phyloP scores from a whole-genome alignment of 2,888 invertebrate species.

The Aleiodes alternator region DNA sequence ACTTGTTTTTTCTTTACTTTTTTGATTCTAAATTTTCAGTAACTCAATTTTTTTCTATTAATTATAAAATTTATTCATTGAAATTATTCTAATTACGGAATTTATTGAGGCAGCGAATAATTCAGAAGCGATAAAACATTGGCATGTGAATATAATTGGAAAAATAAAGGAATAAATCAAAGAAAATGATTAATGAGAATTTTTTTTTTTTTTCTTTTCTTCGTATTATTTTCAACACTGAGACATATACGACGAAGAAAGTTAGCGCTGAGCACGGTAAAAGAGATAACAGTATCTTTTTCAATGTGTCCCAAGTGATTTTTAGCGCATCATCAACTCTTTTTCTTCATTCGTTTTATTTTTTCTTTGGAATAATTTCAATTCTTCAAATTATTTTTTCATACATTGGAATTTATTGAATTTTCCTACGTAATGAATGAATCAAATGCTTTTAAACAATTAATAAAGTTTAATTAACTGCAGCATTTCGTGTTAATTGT shows the following conservation, averaged over 20 bases:
- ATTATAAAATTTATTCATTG: neutral
- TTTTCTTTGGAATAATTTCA: neutral
- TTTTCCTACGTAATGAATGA: too few relatives aligned
- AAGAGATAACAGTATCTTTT: slow-evolving; percentile 19
- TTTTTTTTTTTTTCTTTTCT: neutral
- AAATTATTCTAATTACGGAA: neutral
- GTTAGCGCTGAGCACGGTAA: slow-evolving; percentile 24
- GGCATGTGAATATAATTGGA: neutral
- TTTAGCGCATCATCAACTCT: slow-evolving; percentile 21
- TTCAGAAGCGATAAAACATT: neutral
- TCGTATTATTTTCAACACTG: neutral
- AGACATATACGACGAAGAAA: slow-evolving; percentile 16
- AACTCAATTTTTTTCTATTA: too few relatives aligned
- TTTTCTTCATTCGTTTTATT: neutral
- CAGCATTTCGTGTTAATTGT: too few relatives aligned
- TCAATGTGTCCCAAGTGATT: slow-evolving; percentile 15
- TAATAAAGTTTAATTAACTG: too few relatives aligned
- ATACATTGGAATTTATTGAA: neutral
- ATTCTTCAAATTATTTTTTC: neutral
- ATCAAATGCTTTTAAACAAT: too few relatives aligned
- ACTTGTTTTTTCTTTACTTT: too few relatives aligned
- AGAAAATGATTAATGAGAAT: slow-evolving; percentile 12
- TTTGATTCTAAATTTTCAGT: too few relatives aligned
- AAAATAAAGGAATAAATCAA: neutral
- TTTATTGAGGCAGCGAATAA: neutral